These are phyloP conservation scores for Endotricha flammealis DNA, from an alignment of 2,888 invertebrate species.

Conservation along the genomic window DNA sequence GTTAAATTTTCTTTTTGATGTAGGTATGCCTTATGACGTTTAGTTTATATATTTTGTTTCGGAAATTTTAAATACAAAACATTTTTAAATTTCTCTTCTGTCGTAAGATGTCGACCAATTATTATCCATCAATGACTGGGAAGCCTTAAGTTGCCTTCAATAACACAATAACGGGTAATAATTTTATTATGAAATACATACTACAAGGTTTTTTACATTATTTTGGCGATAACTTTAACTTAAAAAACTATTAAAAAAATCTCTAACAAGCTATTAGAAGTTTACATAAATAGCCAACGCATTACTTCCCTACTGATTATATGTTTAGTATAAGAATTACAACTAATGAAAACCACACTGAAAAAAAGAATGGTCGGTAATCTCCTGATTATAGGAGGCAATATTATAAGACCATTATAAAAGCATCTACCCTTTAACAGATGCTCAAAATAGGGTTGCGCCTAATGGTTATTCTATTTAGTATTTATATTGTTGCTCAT, in stretches of 20 bases:
- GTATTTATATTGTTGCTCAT: slow-evolving; percentile 41
- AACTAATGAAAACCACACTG: slow-evolving; percentile 69
- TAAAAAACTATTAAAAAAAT: no score
- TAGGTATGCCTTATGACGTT: no score
- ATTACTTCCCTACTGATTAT: slow-evolving; percentile 53
- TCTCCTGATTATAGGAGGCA: slow-evolving; percentile 64
- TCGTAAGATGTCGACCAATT: not conserved
- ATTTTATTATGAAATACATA: slow-evolving; percentile 5
- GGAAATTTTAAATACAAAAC: no score
- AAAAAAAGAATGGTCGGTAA: slow-evolving; percentile 67
- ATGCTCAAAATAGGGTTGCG: slow-evolving; percentile 41
- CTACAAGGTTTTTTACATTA: not conserved
- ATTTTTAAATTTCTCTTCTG: not conserved
- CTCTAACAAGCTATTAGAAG: slow-evolving; percentile 65
- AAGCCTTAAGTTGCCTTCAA: slow-evolving; percentile 1
- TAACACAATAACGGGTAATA: slow-evolving; percentile 8
- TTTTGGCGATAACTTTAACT: no score
- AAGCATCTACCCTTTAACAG: slow-evolving; percentile 66
- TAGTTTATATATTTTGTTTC: no score
- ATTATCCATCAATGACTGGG: not conserved
- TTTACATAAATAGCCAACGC: slow-evolving; percentile 49
- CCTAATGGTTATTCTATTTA: slow-evolving; percentile 47
- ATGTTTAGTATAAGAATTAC: slow-evolving; percentile 48
- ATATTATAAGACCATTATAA: slow-evolving; percentile 72
- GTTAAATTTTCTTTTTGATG: no score